phyloP scores from a whole-genome alignment of 1,140 invertebrate species.

The Ceratosolen fusciceps region DNA sequence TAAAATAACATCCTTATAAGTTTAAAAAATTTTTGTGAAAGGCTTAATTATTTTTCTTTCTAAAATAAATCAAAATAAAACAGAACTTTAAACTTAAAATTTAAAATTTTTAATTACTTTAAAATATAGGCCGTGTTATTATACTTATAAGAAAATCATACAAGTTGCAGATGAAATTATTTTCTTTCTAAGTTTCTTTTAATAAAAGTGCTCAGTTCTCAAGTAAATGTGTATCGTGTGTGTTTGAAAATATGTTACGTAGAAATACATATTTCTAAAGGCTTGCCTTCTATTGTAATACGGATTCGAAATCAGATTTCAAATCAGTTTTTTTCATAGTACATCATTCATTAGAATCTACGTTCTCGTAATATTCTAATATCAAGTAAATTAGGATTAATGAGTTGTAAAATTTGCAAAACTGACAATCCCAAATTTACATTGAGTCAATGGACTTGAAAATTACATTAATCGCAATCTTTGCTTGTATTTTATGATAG shows the following conservation, averaged over 20 bases:
- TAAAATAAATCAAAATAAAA: too few relatives aligned
- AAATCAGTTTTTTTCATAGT: background rate
- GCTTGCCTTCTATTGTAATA: too few relatives aligned
- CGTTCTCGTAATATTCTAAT: background rate
- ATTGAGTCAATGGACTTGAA: conserved; percentile 23
- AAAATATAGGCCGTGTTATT: too few relatives aligned
- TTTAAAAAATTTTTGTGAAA: too few relatives aligned
- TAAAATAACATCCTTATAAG: too few relatives aligned
- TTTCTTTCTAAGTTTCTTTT: background rate
- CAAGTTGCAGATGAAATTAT: background rate
- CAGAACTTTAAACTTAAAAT: too few relatives aligned
- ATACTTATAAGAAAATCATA: too few relatives aligned
- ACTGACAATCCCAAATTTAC: conserved; percentile 7
- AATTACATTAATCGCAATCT: conserved; percentile 36
- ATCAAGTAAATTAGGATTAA: conserved; percentile 13
- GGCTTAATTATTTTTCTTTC: too few relatives aligned
- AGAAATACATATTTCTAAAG: too few relatives aligned
- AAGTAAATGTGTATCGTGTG: background rate
- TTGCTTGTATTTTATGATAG: conserved; percentile 6
- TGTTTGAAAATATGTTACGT: too few relatives aligned
- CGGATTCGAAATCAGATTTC: too few relatives aligned
- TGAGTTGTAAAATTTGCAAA: conserved; percentile 12
- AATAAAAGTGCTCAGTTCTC: background rate
- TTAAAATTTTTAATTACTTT: too few relatives aligned
- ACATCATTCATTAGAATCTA: background rate